These are phyloP conservation scores for Lordiphosa andalusiaca DNA, from an alignment of 2,888 invertebrate genomes.

Conservation along the genomic window DNA sequence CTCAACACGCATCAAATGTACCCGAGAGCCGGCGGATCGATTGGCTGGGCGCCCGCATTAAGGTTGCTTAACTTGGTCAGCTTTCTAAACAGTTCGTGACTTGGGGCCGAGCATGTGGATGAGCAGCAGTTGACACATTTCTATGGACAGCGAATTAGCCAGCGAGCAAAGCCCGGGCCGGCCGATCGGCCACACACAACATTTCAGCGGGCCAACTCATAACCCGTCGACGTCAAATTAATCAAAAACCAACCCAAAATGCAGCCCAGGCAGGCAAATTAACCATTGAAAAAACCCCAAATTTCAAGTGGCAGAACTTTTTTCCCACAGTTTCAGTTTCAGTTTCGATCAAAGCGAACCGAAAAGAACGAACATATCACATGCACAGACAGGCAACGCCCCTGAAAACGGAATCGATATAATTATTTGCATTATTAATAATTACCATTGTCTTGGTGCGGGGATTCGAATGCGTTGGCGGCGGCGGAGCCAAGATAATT, in stretches of 20 bases:
- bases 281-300: constrained; percentile 26
- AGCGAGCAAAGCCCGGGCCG: too few relatives aligned
- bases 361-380: constrained; percentile 35
- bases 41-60: constrained; percentile 57
- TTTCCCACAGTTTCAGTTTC: constrained; percentile 58
- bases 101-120: constrained; percentile 52
- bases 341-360: constrained; percentile 49
- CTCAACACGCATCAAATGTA: constrained; percentile 42
- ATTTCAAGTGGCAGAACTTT: constrained; percentile 65
- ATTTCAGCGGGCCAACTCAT: too few relatives aligned
- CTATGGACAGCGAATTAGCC: constrained; percentile 31
- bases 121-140: constrained; percentile 59
- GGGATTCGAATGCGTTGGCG: constrained; percentile 60
- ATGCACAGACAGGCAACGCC: constrained; percentile 55
- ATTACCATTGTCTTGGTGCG: constrained; percentile 66
- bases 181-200: constrained; percentile 32
- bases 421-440: constrained; percentile 74
- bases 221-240: constrained; percentile 67
- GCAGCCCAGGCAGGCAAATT: constrained; percentile 48
- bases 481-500: constrained; percentile 53
- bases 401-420: constrained; percentile 71
- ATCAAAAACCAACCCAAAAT: constrained; percentile 58
- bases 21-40: constrained; percentile 4
- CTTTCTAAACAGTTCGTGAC: constrained; percentile 71
- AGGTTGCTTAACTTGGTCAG: constrained; percentile 37